Evolutionary conservation across 2,888 invertebrate genomes (phyloP).

Genomic region (Eupithecia abbreviata): DNA sequence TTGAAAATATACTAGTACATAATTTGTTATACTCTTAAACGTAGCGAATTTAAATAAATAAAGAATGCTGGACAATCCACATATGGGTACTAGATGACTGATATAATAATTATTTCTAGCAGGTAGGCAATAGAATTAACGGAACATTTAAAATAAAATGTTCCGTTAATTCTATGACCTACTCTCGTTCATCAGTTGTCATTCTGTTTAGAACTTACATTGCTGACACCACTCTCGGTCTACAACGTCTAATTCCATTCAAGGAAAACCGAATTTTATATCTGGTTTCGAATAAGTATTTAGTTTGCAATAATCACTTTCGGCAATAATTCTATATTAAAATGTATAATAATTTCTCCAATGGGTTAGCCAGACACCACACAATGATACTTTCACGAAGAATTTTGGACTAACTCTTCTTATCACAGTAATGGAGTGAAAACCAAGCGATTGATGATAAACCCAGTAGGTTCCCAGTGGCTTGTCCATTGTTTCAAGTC

Average conservation of each 20-base stretch:
- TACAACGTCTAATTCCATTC: constrained; percentile 60
- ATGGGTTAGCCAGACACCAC: background rate
- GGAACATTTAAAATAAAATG: background rate
- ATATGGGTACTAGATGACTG: too few species aligned
- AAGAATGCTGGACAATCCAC: too few species aligned
- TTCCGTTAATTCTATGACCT: too few species aligned
- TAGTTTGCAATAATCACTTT: background rate
- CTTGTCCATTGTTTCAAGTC: constrained; percentile 9
- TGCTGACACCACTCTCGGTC: constrained; percentile 48
- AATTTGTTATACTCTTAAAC: too few species aligned
- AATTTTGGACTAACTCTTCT: background rate
- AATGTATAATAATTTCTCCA: background rate
- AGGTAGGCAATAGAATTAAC: too few species aligned
- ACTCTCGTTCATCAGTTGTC: background rate
- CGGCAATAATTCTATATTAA: background rate
- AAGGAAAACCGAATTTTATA: constrained; percentile 60
- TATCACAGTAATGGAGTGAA: background rate
- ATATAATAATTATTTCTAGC: too few species aligned
- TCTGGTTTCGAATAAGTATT: constrained; percentile 16
- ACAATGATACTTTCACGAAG: background rate
- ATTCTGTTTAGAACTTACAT: background rate
- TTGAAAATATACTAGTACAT: background rate
- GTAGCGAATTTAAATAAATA: too few species aligned
- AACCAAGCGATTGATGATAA: background rate
- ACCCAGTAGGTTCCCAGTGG: background rate